A percentile compares a stretch with the other conserved stretches of the same genome.
Conservation (phyloP, 2,888 invertebrate genomes). For the Hydriomena furcata region DNA sequence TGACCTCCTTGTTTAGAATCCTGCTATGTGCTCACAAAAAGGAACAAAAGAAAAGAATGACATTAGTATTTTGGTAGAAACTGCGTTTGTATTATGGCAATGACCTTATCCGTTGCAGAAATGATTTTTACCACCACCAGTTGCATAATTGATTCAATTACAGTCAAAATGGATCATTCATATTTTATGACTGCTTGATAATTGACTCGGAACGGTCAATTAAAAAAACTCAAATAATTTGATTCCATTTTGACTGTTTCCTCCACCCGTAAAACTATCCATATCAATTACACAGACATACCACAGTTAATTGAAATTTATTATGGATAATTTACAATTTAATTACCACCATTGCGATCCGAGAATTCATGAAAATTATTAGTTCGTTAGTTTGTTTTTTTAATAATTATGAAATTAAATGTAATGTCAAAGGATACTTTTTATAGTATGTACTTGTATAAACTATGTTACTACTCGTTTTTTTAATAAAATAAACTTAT, state of each 20-base stretch:
- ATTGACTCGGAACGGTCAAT: constrained; percentile 1
- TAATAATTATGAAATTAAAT: constrained; percentile 7
- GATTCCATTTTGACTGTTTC: constrained; percentile 31
- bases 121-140: constrained; percentile 58
- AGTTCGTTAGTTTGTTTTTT: constrained; percentile 30
- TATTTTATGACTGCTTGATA: background rate
- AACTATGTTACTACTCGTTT: too few relatives aligned
- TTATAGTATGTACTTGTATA: too few relatives aligned
- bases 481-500: too few relatives aligned
- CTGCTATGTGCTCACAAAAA: constrained; percentile 82
- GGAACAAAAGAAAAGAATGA: constrained; percentile 76
- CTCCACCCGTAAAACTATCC: constrained; percentile 34
- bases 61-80: constrained; percentile 66
- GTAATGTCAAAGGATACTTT: constrained; percentile 34
- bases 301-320: constrained; percentile 10
- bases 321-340: constrained; percentile 27
- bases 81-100: constrained; percentile 49
- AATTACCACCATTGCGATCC: constrained; percentile 35
- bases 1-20: constrained; percentile 80
- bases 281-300: constrained; percentile 23
- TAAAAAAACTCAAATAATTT: constrained; percentile 4
- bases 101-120: constrained; percentile 45
- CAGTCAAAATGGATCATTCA: constrained; percentile 36
- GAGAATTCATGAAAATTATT: constrained; percentile 32
- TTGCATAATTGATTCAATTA: constrained; percentile 37